Evolutionary conservation across 2,888 invertebrate species (phyloP), one percentile per base, ranked within the genome.

Genomic region (Unio pictorum): DNA sequence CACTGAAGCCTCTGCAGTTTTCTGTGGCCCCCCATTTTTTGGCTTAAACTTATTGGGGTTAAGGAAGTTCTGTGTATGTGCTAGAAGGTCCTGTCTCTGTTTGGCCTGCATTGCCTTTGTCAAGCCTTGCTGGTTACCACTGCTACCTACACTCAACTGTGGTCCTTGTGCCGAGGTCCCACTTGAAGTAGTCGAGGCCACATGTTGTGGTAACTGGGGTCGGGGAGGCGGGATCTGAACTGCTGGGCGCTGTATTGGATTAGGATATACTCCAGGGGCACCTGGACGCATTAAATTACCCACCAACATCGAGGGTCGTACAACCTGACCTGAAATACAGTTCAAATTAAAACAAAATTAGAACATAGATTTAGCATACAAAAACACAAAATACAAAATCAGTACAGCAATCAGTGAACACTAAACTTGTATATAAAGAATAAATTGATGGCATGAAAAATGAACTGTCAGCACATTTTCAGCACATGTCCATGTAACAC

Each of bases 41-140:
- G 11, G 11, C 45, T 45, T 45, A 45, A 45, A 2, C 45, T 82
- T 79, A 69, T 80, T 75, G 15, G 86, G 84, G 68, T 87, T 88
- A 54, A 89, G 81, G 76, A 89, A 89, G 74, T 79, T 87, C 73
- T 85, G 84, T 6, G 87, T 84, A 69, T 87, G 86, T 30, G 84
- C 82, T 57, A 89, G 78, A 55, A 86, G 74, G 34, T 87, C 88
- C 69, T 83, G 82, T 30, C 89, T 79, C 71, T 88, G 86, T 69
- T 86, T 81, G 15, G 81, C 83, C 67, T 78, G 76, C 66, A 81
- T 55, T 61, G 71, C 68, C 55, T 56, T 58, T 4, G 6, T 57
- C 55, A 28, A 20, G 28, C 61, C 63, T 28, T 57, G 67, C 56
- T 59, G 64, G 26, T 30, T 61, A n/a, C 23, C 34, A 18, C 34